Base-by-base conservation (phyloP, 1,140 invertebrate species). In the Anastatus disparis region DNA sequence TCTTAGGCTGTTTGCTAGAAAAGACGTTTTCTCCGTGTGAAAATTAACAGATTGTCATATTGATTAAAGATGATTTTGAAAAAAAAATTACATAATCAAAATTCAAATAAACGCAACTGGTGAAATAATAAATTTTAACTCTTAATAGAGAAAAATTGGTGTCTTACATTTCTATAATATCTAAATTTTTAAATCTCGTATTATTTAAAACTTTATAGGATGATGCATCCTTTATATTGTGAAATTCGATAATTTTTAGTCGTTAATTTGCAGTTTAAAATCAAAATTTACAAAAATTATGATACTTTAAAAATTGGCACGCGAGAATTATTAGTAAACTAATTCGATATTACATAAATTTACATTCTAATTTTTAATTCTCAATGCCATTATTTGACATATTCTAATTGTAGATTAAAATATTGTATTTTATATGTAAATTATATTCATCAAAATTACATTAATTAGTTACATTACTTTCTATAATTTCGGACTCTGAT, bases 11-110 rank as follows among this genome's bases (percentile, higher is more conserved):
- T 17, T 31, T 31, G 13, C 31, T 26, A 64, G 17, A 17, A n/a
- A 64, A n/a, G n/a, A 38, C 15, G 10, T 35, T 64, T 38, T 38
- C 27, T 15, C n/a, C 17, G 38, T 44, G 38, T 22, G 9, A 65
- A 65, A 55, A 55, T 35, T 24, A 42, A 17, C 20, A 53, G 62
- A 64, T 64, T 64, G 62, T 64, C 62, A 53, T 52, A 12, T 20
- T 26, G 22, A 7, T 40, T n/a, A 3, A 15, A 24, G 2, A 64
- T 24, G 20, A 7, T 26, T 20, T 40, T 13, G 12, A 17, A 40
- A 64, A n/a, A 40, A 40, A n/a, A n/a, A n/a, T n/a, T n/a, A n/a
- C n/a, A n/a, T 10, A 48, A 15, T 38, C 3, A 10, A 52, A 27
- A 27, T 38, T 64, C 1, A 53, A 62, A 26, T 12, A 48, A 20